Conservation (phyloP, 2,797 vertebrate species). For the Microctenopoma lineatum region DNA sequence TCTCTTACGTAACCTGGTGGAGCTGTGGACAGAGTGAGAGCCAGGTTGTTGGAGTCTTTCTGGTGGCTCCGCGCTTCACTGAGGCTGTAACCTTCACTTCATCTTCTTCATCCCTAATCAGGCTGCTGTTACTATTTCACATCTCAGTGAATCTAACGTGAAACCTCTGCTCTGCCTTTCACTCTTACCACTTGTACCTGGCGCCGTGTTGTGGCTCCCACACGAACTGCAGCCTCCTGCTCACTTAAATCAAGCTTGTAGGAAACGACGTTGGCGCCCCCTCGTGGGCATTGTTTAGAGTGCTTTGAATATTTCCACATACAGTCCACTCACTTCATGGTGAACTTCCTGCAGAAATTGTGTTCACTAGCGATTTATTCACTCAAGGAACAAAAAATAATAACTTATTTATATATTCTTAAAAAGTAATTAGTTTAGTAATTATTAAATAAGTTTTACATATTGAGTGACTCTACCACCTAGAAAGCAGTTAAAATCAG, state of each 20-base stretch:
- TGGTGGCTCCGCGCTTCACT: not conserved
- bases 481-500: no score
- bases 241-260: no score
- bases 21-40: conserved; percentile 3
- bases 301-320: no score
- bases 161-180: not conserved
- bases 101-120: conserved; percentile 4
- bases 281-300: not conserved
- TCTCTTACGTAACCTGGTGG: conserved; percentile 19
- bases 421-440: no score
- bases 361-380: no score
- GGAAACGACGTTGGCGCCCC: conserved; percentile 22
- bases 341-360: no score
- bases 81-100: not conserved
- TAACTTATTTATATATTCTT: no score
- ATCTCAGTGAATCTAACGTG: not conserved
- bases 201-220: conserved; percentile 44
- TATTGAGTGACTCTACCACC: no score
- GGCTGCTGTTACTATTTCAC: not conserved
- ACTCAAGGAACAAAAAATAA: no score
- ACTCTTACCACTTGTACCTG: not conserved
- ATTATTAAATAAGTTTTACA: no score
- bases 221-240: not conserved
- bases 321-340: no score
- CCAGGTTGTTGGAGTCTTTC: not conserved